Evolutionary conservation across 1,140 invertebrate genomes (phyloP), one percentile per base, ranked within the genome.

Genomic region (Saccostrea glomerata): DNA sequence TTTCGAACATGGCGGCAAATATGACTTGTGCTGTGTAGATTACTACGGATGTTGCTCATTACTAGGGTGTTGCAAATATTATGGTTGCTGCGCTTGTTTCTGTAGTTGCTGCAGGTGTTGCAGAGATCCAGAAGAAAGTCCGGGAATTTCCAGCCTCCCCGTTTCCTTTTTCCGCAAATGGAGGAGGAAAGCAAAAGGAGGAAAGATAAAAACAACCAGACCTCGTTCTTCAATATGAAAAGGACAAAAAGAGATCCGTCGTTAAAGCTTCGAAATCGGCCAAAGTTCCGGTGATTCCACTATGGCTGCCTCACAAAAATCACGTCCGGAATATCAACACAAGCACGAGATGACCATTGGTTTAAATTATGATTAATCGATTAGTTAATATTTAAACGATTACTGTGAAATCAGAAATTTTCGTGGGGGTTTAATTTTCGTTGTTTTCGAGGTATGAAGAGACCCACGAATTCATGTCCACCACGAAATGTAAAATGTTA

Each of bases 1-100:
- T 30, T 77, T 77, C 13, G 70, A 77, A 77, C 13, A 77, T 36
- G 70, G 70, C 25, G 70, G 70, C 12, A 36, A 77, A 77, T 85
- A 23, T 66, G 84, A 85, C 36, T 1, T 85, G 23, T 85, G 84
- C 36, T 85, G 84, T 15, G 58, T 63, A 58, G 84, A 85, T 63
- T 85, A 85, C 25, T 85, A 85, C 55, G 84, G 84, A 20, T 85
- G 84, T 63, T 85, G 84, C 25, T 85, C 84, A 60, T 85, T 85
- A 17, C 15, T 60, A 17, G 56, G 84, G 25, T 85, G 84, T 30
- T 85, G 84, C 17, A 56, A 56, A 25, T 60, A 60, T 15, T 23
- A 58, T 60, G 84, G 84, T 63, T 58, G 84, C 30, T 85, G 84
- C 15, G 55, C 84, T 30, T 58, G 84, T 60, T 85, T 23, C 30